Base-by-base conservation (phyloP, 23 tunicate species). In the Halocynthia roretzi region DNA sequence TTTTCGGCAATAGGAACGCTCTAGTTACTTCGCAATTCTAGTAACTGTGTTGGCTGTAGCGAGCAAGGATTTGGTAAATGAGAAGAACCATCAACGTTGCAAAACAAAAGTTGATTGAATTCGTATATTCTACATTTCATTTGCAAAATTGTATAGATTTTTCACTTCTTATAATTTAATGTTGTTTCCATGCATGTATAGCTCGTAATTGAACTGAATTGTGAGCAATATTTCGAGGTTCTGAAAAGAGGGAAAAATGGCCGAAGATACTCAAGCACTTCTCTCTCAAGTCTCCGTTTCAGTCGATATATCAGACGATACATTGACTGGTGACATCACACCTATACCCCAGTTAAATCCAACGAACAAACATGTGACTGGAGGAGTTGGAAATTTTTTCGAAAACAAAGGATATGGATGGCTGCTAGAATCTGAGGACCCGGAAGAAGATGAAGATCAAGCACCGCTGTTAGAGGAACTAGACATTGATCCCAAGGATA, bases 401-500 rank as follows among this genome's bases (percentile, higher is more conserved):
- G 64, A 74, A 63, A 74, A 74, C 55, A 54, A 53, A 81, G 97
- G 97, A 54, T 91, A 91, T 72, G 99, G 96, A 8, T 95, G 99
- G 99, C 77, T 95, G 52, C 75, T 95, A 10, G 99, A 95, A 57
- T 84, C 99, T 23, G 95, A 88, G 8, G 93, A 87, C 49, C 83
- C 68, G 17, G 82, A 79, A 5, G 96, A 85, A 12, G 67, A 64
- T 7, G 82, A 81, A 53, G 53, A 62, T 54, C 91, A 95, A 31
- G 51, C 52, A 61, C 99, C 99, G n/a, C 62, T 95, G 19, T 58
- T 95, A 9, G 99, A 95, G 60, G 99, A 95, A 55, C 87, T 95
- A 8, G 99, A 95, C 67, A 95, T 95, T 77, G 99, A 95, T 78
- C 72, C 76, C 1, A 85, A 82, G 71, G 99, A 95, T 71, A 74